Evolutionary conservation across 2,797 vertebrate species (phyloP).

Genomic region (Streptopelia turtur): DNA sequence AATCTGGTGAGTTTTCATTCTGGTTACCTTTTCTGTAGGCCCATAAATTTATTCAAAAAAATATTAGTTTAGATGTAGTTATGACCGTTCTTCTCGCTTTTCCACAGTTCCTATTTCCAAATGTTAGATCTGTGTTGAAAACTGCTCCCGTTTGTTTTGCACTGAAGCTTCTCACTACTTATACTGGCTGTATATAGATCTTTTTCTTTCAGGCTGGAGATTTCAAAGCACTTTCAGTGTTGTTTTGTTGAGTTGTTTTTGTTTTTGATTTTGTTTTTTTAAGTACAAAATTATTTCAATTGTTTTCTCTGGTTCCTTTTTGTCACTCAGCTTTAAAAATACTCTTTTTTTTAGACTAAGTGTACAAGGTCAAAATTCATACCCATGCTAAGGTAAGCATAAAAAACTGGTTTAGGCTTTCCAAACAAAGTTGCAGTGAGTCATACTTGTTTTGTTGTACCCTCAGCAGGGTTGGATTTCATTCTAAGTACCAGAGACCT

Average conservation of each 20-base stretch:
- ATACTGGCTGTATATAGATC: neutral
- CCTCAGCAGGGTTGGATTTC: neutral
- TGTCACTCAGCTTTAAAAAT: neutral
- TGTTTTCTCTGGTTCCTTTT: neutral
- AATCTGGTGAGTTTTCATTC: neutral
- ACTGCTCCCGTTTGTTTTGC: neutral
- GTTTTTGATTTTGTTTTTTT: neutral
- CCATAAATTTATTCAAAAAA: neutral
- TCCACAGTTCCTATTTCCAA: neutral
- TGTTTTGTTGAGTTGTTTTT: no score
- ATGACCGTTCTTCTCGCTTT: neutral
- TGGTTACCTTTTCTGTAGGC: neutral
- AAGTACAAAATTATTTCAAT: conserved; percentile 37
- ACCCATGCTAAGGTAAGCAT: neutral
- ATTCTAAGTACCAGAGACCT: conserved; percentile 26
- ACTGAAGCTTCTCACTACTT: neutral
- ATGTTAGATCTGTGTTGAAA: neutral
- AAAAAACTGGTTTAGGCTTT: neutral
- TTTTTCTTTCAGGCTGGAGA: neutral
- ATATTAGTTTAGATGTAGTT: neutral
- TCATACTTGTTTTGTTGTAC: neutral
- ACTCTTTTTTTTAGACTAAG: neutral
- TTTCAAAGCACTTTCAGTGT: neutral
- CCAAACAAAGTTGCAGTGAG: neutral
- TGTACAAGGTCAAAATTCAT: neutral